Evolutionary conservation across 2,888 invertebrate species (phyloP).

Genomic region (Pachymerium ferrugineum): DNA sequence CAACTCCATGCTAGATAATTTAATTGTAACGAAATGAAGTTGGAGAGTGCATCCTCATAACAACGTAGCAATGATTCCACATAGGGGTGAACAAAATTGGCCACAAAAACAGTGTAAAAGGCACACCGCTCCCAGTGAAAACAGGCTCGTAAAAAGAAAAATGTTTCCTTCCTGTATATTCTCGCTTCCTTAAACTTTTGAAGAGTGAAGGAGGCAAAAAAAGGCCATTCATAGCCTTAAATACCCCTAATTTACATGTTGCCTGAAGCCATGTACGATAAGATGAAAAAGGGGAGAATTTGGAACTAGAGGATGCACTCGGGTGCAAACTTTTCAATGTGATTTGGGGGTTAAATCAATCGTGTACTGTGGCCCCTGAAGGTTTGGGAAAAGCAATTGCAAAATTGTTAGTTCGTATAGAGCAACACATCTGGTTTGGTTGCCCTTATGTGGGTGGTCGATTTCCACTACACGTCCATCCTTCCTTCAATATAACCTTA

Average conservation of each 20-base stretch:
- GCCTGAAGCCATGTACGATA: neutral
- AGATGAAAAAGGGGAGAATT: too few species aligned
- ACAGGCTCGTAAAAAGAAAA: neutral
- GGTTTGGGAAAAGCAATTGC: too few species aligned
- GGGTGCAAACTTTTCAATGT: too few species aligned
- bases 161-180: neutral
- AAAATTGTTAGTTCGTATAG: too few species aligned
- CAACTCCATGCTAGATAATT: neutral
- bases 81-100: neutral
- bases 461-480: too few species aligned
- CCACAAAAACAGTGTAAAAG: neutral
- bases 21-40: neutral
- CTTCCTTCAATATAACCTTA: too few species aligned
- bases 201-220: neutral
- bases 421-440: too few species aligned
- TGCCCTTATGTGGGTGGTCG: too few species aligned
- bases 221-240: neutral
- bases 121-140: neutral
- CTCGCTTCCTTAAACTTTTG: neutral
- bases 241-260: neutral
- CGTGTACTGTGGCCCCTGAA: too few species aligned
- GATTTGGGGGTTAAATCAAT: too few species aligned
- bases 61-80: neutral
- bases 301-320: too few species aligned
- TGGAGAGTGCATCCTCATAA: neutral